Evolutionary conservation across 35 echinoderm and acorn worm species (phyloP).

Genomic region (Ophiothrix spiculata): DNA sequence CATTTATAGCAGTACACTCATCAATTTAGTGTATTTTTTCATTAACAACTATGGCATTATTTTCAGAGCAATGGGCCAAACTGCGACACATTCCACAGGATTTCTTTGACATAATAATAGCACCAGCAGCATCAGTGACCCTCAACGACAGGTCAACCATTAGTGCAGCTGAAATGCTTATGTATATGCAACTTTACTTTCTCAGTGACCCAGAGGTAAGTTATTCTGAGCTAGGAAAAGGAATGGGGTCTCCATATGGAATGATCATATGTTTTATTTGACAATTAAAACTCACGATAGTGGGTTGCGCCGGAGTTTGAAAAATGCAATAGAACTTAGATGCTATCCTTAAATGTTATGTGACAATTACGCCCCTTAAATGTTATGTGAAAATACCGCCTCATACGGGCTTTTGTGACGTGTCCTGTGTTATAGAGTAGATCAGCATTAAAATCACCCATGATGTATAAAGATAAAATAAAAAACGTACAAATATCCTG

Average conservation of each 20-base stretch:
- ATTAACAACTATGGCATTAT: too few relatives aligned
- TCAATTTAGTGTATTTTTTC: too few relatives aligned
- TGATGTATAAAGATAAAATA: too few relatives aligned
- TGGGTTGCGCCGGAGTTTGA: too few relatives aligned
- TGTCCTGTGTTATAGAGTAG: too few relatives aligned
- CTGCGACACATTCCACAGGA: constrained; percentile 9
- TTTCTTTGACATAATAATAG: constrained; percentile 60
- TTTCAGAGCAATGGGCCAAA: not conserved
- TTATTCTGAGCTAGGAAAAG: not conserved
- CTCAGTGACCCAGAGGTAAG: constrained; percentile 63
- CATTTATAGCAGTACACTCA: too few relatives aligned
- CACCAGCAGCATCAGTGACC: constrained; percentile 46
- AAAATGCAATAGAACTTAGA: not conserved
- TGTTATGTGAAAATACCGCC: not conserved
- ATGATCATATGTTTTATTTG: not conserved
- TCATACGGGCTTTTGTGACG: too few relatives aligned
- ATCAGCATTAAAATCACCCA: too few relatives aligned
- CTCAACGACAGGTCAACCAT: constrained; percentile 45
- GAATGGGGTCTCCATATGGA: not conserved
- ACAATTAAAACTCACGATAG: too few relatives aligned
- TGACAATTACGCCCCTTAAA: not conserved
- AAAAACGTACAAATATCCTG: too few relatives aligned
- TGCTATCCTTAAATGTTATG: not conserved
- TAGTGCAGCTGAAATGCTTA: constrained; percentile 75
- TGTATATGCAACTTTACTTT: constrained; percentile 65